Conservation (phyloP, 2,113 vertebrate genomes). For the Callionymus lyra region DNA sequence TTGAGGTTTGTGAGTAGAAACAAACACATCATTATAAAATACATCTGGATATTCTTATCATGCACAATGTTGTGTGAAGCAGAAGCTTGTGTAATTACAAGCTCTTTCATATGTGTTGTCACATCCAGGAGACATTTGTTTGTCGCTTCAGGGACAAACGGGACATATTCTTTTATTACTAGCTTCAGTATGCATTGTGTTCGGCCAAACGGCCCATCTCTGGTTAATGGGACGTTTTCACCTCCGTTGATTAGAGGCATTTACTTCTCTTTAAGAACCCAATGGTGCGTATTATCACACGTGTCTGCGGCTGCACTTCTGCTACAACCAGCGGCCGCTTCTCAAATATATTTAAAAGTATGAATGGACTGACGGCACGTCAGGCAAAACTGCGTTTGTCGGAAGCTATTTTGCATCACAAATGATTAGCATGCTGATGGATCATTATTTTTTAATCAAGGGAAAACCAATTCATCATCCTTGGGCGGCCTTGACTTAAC, state of each 20-base stretch:
- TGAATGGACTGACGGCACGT: constrained; percentile 22
- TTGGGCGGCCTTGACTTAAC: constrained; percentile 20
- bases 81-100: too few relatives aligned
- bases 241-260: constrained; percentile 5
- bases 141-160: neutral
- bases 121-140: too few relatives aligned
- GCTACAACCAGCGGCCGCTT: too few relatives aligned
- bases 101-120: too few relatives aligned
- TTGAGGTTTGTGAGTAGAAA: too few relatives aligned
- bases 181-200: neutral
- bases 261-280: constrained; percentile 13
- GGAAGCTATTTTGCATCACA: constrained; percentile 23
- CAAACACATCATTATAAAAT: too few relatives aligned
- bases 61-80: too few relatives aligned
- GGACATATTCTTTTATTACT: neutral
- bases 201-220: neutral
- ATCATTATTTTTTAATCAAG: constrained; percentile 33
- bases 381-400: constrained; percentile 20
- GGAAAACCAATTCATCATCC: constrained; percentile 30
- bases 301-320: too few relatives aligned
- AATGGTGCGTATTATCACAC: neutral
- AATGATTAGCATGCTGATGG: constrained; percentile 17
- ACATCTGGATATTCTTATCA: too few relatives aligned
- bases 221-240: constrained; percentile 8
- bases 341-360: constrained; percentile 11